Conservation (phyloP, 2,888 invertebrate genomes). For the Heliconius ethilla region DNA sequence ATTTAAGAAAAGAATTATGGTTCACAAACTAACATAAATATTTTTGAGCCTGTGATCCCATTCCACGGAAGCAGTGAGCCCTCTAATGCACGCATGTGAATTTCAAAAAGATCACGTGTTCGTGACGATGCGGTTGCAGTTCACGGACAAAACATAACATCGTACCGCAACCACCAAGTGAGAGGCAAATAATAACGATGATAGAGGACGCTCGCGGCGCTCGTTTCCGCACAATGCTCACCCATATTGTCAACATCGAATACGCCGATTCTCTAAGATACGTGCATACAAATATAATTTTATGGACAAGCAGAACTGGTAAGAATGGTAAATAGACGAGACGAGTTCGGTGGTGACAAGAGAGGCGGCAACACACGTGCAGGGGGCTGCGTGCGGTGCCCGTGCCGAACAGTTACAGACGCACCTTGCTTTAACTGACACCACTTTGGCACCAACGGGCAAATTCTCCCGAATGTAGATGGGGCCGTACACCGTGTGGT, state of each 20-base stretch:
- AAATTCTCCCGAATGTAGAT: conserved; percentile 98
- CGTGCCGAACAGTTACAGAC: conserved; percentile 83
- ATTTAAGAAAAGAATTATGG: neutral
- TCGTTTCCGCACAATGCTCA: conserved; percentile 68
- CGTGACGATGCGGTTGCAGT: conserved; percentile 68
- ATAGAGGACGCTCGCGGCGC: conserved; percentile 65
- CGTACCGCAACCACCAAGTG: conserved; percentile 74
- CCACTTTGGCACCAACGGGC: conserved; percentile 98
- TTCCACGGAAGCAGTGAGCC: conserved; percentile 79
- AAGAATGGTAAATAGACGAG: neutral
- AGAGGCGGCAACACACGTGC: conserved; percentile 64
- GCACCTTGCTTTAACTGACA: conserved; percentile 99
- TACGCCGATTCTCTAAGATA: conserved; percentile 9
- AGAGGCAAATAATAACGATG: conserved; percentile 72
- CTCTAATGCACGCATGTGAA: conserved; percentile 74
- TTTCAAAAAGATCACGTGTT: conserved; percentile 63
- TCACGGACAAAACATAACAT: conserved; percentile 63
- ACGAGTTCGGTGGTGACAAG: conserved; percentile 36
- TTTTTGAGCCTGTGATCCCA: conserved; percentile 70
- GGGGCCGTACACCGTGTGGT: conserved; percentile 97
- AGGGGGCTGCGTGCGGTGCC: conserved; percentile 85
- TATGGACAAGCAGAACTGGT: conserved; percentile 11
- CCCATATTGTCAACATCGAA: conserved; percentile 44
- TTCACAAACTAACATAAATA: conserved; percentile 52
- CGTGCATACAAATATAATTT: conserved; percentile 4